Evolutionary conservation across 2,113 vertebrate genomes (phyloP), one percentile per base, ranked within the genome.

Genomic region (Zapus hudsonius): DNA sequence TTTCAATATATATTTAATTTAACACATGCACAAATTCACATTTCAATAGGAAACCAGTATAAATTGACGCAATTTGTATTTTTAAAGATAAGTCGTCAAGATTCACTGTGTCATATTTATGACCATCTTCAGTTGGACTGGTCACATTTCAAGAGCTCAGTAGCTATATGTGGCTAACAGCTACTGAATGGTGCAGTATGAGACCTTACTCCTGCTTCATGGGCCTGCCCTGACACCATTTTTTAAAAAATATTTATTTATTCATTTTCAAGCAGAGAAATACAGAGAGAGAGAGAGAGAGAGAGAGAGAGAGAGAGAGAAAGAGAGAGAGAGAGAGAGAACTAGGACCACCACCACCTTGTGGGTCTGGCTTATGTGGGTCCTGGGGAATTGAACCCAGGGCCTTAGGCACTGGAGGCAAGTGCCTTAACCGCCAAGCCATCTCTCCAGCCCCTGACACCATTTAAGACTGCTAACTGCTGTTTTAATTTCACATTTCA

Each of bases 1-100:
- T 55, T 80, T 87, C 47, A 52, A 84, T 86, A 76, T 40, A 31
- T 80, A 64, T 59, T 88, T 89, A 25, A 69, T 66, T 75, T 8
- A 47, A 8, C 33, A 63, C 66, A 63, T n/a, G 38, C 5, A 12
- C 23, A 86, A 57, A 52, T 57, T 17, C 47, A 36, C 9, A 78
- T 73, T 93, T 72, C 15, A 84, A 73, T 23, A 42, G 13, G 10
- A 63, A 85, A 61, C n/a, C 27, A 40, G 59, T 33, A 38, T 44
- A 87, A 94, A 67, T 72, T 63, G 88, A 78, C 11, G 67, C 66
- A 57, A 40, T 81, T 76, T 47, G 1, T 40, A 2, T 55, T 83
- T 91, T 94, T 66, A 61, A 82, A 81, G 74, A 13, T 5, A 55
- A 74, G 15, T 61, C 64, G 90, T 91, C 59, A 85, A 83, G 90